A percentile compares a stretch with the other conserved stretches of the same genome.
Evolutionary conservation across 2,113 vertebrate species (phyloP).

Genomic region (Columbina picui): DNA sequence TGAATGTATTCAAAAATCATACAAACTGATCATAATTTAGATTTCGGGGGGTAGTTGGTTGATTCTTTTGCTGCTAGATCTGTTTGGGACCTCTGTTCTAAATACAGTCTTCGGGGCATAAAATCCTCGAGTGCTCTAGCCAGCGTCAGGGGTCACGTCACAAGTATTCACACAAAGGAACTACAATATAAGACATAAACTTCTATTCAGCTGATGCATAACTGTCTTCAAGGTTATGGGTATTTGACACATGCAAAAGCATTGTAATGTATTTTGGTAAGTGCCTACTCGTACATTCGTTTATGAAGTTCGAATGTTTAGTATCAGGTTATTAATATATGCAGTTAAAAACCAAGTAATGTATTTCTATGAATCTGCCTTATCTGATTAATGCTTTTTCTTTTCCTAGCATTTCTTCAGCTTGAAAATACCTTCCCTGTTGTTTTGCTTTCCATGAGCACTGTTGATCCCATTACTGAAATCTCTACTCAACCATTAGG

Average conservation of each 20-base stretch:
- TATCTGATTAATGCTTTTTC: neutral
- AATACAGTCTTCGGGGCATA: neutral
- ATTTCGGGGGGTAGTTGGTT: neutral
- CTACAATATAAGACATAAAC: neutral
- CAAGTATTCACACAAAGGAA: neutral
- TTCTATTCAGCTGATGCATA: neutral
- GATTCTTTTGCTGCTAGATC: neutral
- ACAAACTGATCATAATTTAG: neutral
- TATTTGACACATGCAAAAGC: neutral
- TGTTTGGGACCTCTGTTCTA: neutral
- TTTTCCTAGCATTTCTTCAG: neutral
- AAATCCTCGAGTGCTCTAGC: neutral
- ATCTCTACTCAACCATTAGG: slow-evolving; percentile 19
- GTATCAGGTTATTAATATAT: neutral
- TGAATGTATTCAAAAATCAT: neutral
- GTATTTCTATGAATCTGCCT: neutral
- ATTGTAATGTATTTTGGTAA: neutral
- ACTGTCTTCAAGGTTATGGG: neutral
- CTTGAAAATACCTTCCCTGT: neutral
- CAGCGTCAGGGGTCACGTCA: neutral
- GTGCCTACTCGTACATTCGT: neutral
- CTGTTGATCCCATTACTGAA: slow-evolving; percentile 18
- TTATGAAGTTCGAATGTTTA: neutral
- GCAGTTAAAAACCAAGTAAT: neutral
- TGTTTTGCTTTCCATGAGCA: neutral